Evolutionary conservation across 2,888 invertebrate species (phyloP), one percentile per base, ranked within the genome.

Genomic region (Drosophila meridionalis): DNA sequence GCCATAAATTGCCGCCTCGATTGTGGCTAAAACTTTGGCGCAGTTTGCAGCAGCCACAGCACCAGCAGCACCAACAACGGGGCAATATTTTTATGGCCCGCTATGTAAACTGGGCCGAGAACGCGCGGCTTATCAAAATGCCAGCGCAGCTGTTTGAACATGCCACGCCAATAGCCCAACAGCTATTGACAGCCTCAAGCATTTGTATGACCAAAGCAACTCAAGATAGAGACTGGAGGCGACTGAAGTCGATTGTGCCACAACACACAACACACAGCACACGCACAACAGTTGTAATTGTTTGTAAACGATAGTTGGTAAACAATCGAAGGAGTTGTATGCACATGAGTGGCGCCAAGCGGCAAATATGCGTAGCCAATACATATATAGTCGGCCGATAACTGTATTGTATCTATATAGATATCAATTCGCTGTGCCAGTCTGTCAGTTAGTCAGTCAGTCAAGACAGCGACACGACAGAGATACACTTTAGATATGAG

Each of bases 1-100:
- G 91, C 90, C 91, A 90, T 90, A 90, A 90, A 90, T 90, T 91
- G 83, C 87, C 70, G 89, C 62, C 78, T 71, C 78, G 70, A 78
- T 75, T 67, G 74, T 30, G 78, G 85, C 79, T 84, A 85, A 83
- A 87, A 85, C 75, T 84, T 74, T 85, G 77, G 57, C 68, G 80
- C 87, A 76, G 67, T 70, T 78, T 76, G 28, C 71, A 59, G 57
- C 52, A 14, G n/a, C 26, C 6, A 0, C 43, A 42, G 7, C 42
- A n/a, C 2, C n/a, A 42, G 36, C 11, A 36, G 3, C 40, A n/a
- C 14, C 40, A 40, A 12, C 56, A 38, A 30, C 56, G 34, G 12
- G 30, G 14, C 28, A 34, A 45, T 45, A 45, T 52, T 61, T 73
- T 70, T 72, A 68, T 78, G 74, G 62, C 63, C 70, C 58, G 45